These are phyloP conservation scores for Oenanthe melanoleuca DNA, from an alignment of 2,113 vertebrate species.

Conservation along the genomic window DNA sequence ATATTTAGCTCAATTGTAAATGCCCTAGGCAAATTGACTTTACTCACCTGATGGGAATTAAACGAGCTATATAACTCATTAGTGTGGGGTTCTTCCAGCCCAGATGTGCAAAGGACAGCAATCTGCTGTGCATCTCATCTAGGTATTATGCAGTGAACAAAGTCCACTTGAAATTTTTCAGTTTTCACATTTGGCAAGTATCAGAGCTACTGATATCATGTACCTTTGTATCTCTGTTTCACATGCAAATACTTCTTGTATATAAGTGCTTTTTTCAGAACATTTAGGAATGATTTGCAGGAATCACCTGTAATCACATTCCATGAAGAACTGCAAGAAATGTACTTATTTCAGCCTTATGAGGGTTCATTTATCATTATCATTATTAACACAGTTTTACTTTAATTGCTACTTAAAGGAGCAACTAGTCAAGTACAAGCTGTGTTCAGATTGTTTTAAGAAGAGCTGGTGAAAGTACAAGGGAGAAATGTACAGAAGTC, in stretches of 20 bases:
- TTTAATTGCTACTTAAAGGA: not conserved
- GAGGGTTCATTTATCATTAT: not conserved
- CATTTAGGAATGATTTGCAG: not conserved
- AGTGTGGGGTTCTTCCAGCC: not conserved
- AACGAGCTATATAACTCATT: not conserved
- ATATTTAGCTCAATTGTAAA: not conserved
- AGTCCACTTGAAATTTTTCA: not conserved
- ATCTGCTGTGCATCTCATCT: not conserved
- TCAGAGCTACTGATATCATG: not conserved
- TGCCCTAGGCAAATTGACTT: not conserved
- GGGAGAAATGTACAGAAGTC: not conserved
- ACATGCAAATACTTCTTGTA: not conserved
- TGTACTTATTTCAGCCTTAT: not conserved
- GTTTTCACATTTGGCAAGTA: not conserved
- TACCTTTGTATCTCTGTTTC: not conserved
- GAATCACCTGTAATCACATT: not conserved
- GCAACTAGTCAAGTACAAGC: not conserved
- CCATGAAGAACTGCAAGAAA: not conserved
- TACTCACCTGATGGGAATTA: not conserved
- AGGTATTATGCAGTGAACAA: not conserved
- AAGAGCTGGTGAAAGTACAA: not conserved
- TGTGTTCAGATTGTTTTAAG: not conserved
- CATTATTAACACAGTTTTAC: not conserved
- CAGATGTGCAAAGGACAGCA: not conserved
- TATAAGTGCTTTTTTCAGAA: not conserved